Base-by-base conservation (phyloP, 1,140 invertebrate genomes). In the Orius laevigatus region DNA sequence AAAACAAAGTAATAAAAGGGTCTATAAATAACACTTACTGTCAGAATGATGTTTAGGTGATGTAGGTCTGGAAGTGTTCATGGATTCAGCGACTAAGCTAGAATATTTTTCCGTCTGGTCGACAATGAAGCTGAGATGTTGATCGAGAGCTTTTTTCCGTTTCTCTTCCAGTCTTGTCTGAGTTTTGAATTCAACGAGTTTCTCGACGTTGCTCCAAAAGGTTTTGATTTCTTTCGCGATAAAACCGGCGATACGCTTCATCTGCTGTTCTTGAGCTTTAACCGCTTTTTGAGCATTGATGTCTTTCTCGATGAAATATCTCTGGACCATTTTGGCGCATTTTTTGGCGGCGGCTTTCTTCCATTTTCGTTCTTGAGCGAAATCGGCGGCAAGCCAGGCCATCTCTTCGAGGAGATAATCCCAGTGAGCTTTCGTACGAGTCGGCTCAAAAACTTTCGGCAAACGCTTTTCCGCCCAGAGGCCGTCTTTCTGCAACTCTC, bases 21-120 rank as follows among this genome's bases (percentile, higher is more conserved):
- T n/a, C n/a, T n/a, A n/a, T n/a, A n/a, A n/a, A n/a, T n/a, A n/a
- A n/a, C n/a, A 25, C 14, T 48, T 52, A 71, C 68, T 68, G 60
- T 74, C 73, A 1, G 72, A 68, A 35, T 59, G 53, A 41, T 64
- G 63, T 32, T 66, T 62, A 33, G 69, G 70, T 20, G 42, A 55
- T 50, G 45, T 62, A 62, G 15, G 66, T 56, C 5, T 58, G 19
- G 68, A 70, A 5, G 71, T 76, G 58, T 77, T 82, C 66, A 87
- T 77, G 47, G 81, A 81, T 62, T 85, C 85, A 6, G 87, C 85
- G 25, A 93, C 64, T 66, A 86, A 78, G 2, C 84, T 83, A 18
- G 92, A 96, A 70, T 94, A 96, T 62, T 95, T 94, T 67, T 98
- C 94, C 0, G 95, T 98, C 67, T 96, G 90, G 68, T 94, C 92